Conservation (phyloP, 2,113 vertebrate species). For the Nettapus auritus region DNA sequence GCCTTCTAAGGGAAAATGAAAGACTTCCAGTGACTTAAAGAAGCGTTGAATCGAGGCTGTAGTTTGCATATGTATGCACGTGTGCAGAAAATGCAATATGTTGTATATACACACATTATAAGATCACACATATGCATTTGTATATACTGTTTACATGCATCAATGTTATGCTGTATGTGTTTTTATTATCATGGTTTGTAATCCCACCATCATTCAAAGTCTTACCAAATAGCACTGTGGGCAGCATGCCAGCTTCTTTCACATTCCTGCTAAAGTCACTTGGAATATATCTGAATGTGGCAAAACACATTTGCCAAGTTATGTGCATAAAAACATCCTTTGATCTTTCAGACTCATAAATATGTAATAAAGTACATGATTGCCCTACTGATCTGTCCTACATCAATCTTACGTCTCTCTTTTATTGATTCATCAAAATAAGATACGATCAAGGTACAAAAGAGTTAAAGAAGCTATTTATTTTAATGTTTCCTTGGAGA, state of each 20-base stretch:
- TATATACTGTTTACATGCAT: conserved; percentile 71
- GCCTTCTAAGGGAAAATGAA: neutral
- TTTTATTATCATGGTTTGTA: conserved; percentile 74
- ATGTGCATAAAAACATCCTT: conserved; percentile 83
- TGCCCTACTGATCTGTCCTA: conserved; percentile 79
- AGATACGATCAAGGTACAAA: conserved; percentile 82
- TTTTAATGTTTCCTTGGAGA: conserved; percentile 84
- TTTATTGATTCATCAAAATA: conserved; percentile 84
- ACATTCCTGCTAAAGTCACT: conserved; percentile 79
- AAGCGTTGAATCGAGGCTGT: neutral
- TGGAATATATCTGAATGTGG: conserved; percentile 81
- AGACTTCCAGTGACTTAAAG: neutral
- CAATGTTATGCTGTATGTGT: conserved; percentile 71
- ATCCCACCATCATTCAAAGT: conserved; percentile 76
- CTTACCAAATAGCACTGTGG: conserved; percentile 81
- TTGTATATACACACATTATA: conserved; percentile 68
- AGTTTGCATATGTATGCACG: neutral
- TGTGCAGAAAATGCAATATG: conserved; percentile 60
- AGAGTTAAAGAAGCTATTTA: conserved; percentile 85
- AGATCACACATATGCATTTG: conserved; percentile 66
- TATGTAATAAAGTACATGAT: conserved; percentile 83
- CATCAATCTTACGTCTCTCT: conserved; percentile 79
- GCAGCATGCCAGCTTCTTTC: conserved; percentile 77
- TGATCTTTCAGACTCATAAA: conserved; percentile 85
- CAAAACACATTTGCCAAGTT: conserved; percentile 82